These are phyloP conservation scores for Trilocha varians DNA, from an alignment of 2,888 invertebrate species.

Conservation along the genomic window DNA sequence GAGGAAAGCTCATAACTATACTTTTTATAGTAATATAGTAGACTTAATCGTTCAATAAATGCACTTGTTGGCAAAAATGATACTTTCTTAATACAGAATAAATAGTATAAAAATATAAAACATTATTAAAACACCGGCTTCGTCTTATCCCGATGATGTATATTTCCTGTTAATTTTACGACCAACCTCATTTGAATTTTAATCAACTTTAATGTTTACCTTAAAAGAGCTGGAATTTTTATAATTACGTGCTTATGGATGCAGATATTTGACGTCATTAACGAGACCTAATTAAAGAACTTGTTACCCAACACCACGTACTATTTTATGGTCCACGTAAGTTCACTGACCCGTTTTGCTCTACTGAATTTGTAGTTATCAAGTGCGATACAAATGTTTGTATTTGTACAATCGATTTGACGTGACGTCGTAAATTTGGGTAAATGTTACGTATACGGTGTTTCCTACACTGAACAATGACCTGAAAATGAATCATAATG, in stretches of 20 bases:
- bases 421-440: constrained; percentile 57
- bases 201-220: neutral
- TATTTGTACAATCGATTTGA: constrained; percentile 52
- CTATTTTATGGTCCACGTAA: constrained; percentile 16
- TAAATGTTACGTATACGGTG: constrained; percentile 52
- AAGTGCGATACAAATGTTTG: constrained; percentile 34
- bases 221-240: neutral
- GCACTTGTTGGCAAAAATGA: too few relatives aligned
- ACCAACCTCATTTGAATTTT: neutral
- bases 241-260: neutral
- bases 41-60: too few relatives aligned
- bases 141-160: too few relatives aligned
- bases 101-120: too few relatives aligned
- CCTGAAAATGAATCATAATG: constrained; percentile 61
- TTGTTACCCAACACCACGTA: constrained; percentile 16
- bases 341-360: constrained; percentile 42
- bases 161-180: too few relatives aligned
- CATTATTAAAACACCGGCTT: too few relatives aligned
- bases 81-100: too few relatives aligned
- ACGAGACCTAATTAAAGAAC: constrained; percentile 11
- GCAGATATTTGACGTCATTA: constrained; percentile 2
- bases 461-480: constrained; percentile 47
- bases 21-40: too few relatives aligned
- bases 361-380: constrained; percentile 44
- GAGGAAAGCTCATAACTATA: neutral